phyloP scores from a whole-genome alignment of 2,797 vertebrate species.

The Clamator glandarius region DNA sequence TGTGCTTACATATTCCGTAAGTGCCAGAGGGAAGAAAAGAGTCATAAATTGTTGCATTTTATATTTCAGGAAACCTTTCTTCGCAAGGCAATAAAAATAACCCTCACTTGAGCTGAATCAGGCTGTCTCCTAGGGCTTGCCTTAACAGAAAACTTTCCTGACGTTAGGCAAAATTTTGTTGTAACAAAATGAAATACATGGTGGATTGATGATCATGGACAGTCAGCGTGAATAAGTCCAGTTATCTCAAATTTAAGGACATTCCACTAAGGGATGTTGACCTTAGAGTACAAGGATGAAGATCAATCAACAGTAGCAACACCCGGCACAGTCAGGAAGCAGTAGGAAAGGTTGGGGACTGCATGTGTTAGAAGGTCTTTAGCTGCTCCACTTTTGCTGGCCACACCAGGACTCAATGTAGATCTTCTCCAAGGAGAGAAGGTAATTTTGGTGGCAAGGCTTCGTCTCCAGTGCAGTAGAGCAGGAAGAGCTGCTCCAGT shows the following conservation, averaged over 20 bases:
- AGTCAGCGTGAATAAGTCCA: neutral
- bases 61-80: neutral
- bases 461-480: neutral
- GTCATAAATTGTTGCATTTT: neutral
- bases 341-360: neutral
- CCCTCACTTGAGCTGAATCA: neutral
- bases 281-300: neutral
- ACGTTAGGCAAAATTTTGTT: neutral
- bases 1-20: neutral
- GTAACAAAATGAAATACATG: neutral
- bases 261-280: neutral
- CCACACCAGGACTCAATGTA: neutral
- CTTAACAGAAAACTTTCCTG: neutral
- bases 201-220: neutral
- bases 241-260: neutral
- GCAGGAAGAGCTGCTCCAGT: neutral
- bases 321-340: neutral
- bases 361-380: neutral
- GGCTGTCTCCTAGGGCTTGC: neutral
- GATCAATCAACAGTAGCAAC: neutral
- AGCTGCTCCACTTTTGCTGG: neutral
- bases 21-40: neutral
- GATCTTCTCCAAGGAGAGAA: neutral
- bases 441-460: neutral
- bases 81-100: neutral